phyloP scores from a whole-genome alignment of 2,888 invertebrate species.

The Dryomyza anilis region DNA sequence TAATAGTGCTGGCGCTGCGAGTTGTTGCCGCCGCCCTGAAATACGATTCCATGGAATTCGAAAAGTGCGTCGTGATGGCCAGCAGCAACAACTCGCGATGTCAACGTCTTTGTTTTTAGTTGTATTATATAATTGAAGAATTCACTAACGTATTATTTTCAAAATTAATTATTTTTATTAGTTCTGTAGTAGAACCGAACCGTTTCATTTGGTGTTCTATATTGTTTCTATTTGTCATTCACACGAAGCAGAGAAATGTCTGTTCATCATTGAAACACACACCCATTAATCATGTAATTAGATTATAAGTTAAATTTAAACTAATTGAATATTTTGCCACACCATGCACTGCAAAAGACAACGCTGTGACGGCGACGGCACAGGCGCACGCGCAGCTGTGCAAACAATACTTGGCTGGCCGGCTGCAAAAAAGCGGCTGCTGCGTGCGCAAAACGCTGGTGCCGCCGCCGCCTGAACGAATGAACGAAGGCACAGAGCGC shows the following conservation, averaged over 20 bases:
- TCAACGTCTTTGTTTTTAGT: conserved; percentile 2
- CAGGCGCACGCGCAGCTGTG: background rate
- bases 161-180: conserved; percentile 9
- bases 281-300: conserved; percentile 21
- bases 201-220: background rate
- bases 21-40: background rate
- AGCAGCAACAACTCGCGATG: background rate
- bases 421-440: background rate
- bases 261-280: conserved; percentile 15
- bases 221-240: background rate
- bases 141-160: background rate
- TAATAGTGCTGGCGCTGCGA: background rate
- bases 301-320: conserved; percentile 31
- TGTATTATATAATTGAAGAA: background rate
- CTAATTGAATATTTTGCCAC: background rate
- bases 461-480: background rate
- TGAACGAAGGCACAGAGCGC: background rate
- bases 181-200: too few species aligned
- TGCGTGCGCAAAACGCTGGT: background rate
- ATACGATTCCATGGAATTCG: background rate
- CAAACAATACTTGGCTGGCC: conserved; percentile 1
- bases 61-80: background rate
- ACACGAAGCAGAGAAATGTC: background rate
- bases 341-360: too few species aligned
- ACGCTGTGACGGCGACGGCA: too few species aligned